phyloP scores from a whole-genome alignment of 1,140 invertebrate genomes.

The Odontomachus brunneus region DNA sequence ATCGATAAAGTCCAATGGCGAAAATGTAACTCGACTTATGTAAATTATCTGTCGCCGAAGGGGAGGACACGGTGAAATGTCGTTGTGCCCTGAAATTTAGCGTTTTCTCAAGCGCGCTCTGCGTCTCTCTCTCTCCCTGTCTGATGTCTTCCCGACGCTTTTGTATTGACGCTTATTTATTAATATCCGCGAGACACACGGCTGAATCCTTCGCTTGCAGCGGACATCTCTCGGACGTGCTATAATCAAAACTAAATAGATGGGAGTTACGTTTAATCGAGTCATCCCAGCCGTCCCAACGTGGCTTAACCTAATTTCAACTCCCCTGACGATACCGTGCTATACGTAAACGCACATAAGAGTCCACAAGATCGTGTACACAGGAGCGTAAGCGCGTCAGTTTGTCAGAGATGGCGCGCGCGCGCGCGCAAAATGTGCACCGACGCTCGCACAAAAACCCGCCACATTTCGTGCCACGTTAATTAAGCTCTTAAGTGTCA shows the following conservation, averaged over 20 bases:
- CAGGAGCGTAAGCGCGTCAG: slow-evolving; percentile 37
- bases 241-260: slow-evolving; percentile 79
- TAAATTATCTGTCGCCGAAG: not conserved
- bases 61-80: too few species aligned
- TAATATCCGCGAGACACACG: not conserved
- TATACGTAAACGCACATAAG: slow-evolving; percentile 39
- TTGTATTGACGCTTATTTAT: not conserved
- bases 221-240: slow-evolving; percentile 67
- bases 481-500: slow-evolving; percentile 67
- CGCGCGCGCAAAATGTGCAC: slow-evolving; percentile 39
- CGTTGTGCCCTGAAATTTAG: too few species aligned
- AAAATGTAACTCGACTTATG: slow-evolving; percentile 7
- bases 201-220: not conserved
- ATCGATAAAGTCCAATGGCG: slow-evolving; percentile 3
- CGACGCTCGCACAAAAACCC: slow-evolving; percentile 57
- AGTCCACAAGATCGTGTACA: slow-evolving; percentile 44
- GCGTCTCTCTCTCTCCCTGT: too few species aligned
- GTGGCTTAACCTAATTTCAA: slow-evolving; percentile 74
- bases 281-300: slow-evolving; percentile 69
- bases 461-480: slow-evolving; percentile 57
- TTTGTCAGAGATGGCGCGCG: slow-evolving; percentile 24
- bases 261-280: slow-evolving; percentile 77
- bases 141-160: too few species aligned
- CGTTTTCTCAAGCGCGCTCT: too few species aligned
- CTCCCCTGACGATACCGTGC: slow-evolving; percentile 58